Percentiles rank a stretch among this genome's conserved stretches.
Conservation (phyloP, 2,113 vertebrate genomes). For the Desmodus rotundus region DNA sequence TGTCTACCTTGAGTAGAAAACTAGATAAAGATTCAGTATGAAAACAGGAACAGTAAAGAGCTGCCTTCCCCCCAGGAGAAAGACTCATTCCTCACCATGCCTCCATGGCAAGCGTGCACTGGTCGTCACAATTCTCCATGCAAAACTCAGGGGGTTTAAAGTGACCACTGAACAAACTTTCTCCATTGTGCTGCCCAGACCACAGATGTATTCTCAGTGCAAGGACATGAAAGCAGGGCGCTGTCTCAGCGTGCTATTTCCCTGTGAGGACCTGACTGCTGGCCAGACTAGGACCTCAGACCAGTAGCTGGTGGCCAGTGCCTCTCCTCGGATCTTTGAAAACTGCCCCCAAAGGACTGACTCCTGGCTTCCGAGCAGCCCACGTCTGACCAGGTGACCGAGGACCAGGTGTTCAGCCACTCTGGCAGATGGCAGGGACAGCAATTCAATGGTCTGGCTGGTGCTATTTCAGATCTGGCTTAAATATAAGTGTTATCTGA, state of each 20-base stretch:
- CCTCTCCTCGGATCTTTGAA: not conserved
- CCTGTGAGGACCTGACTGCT: not conserved
- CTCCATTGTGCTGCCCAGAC: not conserved
- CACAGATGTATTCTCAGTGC: not conserved
- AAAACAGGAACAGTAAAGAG: not conserved
- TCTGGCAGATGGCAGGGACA: accelerated
- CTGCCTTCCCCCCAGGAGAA: not conserved
- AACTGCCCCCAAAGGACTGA: not conserved
- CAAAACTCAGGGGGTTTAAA: not conserved
- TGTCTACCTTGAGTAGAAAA: not conserved
- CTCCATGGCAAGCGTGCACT: not conserved
- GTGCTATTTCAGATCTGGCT: not conserved
- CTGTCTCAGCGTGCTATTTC: not conserved
- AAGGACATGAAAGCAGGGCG: accelerated
- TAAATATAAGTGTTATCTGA: not conserved
- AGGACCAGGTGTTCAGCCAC: not conserved
- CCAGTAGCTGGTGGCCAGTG: not conserved
- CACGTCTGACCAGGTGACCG: not conserved
- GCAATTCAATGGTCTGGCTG: no score
- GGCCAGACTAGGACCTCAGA: accelerated
- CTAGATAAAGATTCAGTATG: not conserved
- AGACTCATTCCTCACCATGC: not conserved
- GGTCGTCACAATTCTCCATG: not conserved
- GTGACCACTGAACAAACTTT: not conserved
- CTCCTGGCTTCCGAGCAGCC: not conserved